Evolutionary conservation across 2,888 invertebrate genomes (phyloP), one percentile per base, ranked within the genome.

Genomic region (Caenorhabditis sp.): DNA sequence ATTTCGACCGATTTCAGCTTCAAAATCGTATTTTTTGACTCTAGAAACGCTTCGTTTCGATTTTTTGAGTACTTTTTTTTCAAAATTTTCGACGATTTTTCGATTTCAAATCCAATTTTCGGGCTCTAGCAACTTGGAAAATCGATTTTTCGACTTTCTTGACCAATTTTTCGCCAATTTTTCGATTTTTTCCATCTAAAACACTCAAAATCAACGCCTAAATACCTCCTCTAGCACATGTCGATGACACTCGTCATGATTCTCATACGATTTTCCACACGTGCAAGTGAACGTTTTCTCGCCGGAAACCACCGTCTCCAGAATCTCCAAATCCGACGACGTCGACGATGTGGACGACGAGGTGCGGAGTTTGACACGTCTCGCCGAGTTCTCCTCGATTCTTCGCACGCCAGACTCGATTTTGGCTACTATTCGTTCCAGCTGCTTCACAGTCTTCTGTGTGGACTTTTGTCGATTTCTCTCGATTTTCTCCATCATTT

Each of bases 211-310:
- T 24, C n/a, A n/a, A n/a, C n/a, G n/a, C 5, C 24, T 28, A 19
- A 54, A 22, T 19, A 81, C 81, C 47, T 76, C 47, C 24, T 56
- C 56, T 8, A 58, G 47, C 22, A 82, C 61, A 59, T 82, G 82
- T 24, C 41, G 35, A 61, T 82, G 82, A 38, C 82, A 82, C 4
- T 82, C 76, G 0, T 3, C 16, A 41, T 82, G 82, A 7, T 44
- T n/a, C 0, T 44, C 31, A 10, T 61, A 73, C 14, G 24, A 6
- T 24, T 22, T 26, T 35, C 76, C 64, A 61, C 82, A 82, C 1
- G 41, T 24, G 16, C 81, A 82, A 16, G 1, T 5, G 24, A 47
- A 69, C n/a, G n/a, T n/a, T n/a, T n/a, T n/a, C n/a, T n/a, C n/a
- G n/a, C 10, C 19, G 1, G n/a, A 2, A 38, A n/a, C 1, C 1